Conservation (phyloP, 1,140 invertebrate species). For the Stegodyphus mimosarum region DNA sequence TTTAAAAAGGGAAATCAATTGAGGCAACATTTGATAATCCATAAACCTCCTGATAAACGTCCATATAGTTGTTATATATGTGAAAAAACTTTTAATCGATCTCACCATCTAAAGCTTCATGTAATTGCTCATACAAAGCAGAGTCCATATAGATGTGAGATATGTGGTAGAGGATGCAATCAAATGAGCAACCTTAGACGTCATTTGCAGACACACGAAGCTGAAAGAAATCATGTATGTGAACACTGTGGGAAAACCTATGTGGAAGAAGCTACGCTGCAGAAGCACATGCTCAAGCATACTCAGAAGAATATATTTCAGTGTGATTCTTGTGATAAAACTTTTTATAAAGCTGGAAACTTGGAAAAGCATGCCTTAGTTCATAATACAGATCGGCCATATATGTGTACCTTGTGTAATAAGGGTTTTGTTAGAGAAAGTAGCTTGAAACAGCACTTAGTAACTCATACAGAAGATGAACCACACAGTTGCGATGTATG, state of each 20-base stretch:
- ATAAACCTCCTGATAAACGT: slow-evolving; percentile 45
- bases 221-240: slow-evolving; percentile 37
- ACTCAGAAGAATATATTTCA: slow-evolving; percentile 38
- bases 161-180: slow-evolving; percentile 45
- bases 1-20: slow-evolving; percentile 58
- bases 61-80: slow-evolving; percentile 57
- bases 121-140: slow-evolving; percentile 51
- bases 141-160: slow-evolving; percentile 47
- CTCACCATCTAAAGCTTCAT: slow-evolving; percentile 54
- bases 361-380: slow-evolving; percentile 45
- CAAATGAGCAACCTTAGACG: slow-evolving; percentile 50
- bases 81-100: slow-evolving; percentile 52
- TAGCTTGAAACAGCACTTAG: slow-evolving; percentile 43
- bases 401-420: slow-evolving; percentile 45
- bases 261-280: slow-evolving; percentile 34
- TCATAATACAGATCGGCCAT: slow-evolving; percentile 28
- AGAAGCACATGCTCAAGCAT: slow-evolving; percentile 44
- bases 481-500: slow-evolving; percentile 48
- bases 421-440: slow-evolving; percentile 50
- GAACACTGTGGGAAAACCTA: slow-evolving; percentile 45
- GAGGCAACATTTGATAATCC: slow-evolving; percentile 50
- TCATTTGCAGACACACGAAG: slow-evolving; percentile 46
- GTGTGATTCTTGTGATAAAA: slow-evolving; percentile 54
- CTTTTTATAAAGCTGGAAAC: slow-evolving; percentile 51
- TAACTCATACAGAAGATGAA: slow-evolving; percentile 41